Base-by-base conservation (phyloP, 1,140 invertebrate genomes). In the Stenopsyche tienmushanensis region DNA sequence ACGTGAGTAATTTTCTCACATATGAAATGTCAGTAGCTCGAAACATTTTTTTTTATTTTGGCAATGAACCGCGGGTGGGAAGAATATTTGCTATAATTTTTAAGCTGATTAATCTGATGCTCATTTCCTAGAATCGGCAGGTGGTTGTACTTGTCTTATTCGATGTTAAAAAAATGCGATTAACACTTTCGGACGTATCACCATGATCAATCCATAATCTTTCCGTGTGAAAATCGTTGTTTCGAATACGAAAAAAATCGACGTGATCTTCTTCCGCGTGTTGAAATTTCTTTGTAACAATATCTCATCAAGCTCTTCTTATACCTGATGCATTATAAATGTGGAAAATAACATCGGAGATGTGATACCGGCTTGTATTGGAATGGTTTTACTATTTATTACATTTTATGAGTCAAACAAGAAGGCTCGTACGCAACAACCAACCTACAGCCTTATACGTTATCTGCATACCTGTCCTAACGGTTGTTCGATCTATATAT, bases 401-500 rank as follows among this genome's bases (percentile, higher is more conserved):
- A 47, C 57, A 47, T 10, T 60, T 60, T 60, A 47, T 60, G 57
- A 60, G 57, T 29, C 57, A 17, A 20, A 42, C 42, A 20, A 60
- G 57, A 44, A 57, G 23, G 42, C 57, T 60, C 41, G 57, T 47
- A 60, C 57, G 57, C 57, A 60, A 23, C 57, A 47, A 23, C 54
- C 57, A 15, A 60, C 57, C 55, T 58, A 58, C 55, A 24, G 55
- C 41, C 24, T 60, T 60, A 47, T 29, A 60, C 55, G 57, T 44
- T 62, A 62, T 62, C 60, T 50, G 66, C 54, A 52, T 57, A 60
- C 62, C 52, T 55, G 62, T 63, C 66, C 58, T 69, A 70, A 70
- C 68, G 68, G 68, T 70, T 66, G 64, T 70, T 70, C 62, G 62
- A 66, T 70, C 64, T 66, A 70, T 70, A 70, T 65, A 66, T 23